These are phyloP conservation scores for Drosophila guanche DNA, from an alignment of 1,140 invertebrate genomes.

Conservation along the genomic window DNA sequence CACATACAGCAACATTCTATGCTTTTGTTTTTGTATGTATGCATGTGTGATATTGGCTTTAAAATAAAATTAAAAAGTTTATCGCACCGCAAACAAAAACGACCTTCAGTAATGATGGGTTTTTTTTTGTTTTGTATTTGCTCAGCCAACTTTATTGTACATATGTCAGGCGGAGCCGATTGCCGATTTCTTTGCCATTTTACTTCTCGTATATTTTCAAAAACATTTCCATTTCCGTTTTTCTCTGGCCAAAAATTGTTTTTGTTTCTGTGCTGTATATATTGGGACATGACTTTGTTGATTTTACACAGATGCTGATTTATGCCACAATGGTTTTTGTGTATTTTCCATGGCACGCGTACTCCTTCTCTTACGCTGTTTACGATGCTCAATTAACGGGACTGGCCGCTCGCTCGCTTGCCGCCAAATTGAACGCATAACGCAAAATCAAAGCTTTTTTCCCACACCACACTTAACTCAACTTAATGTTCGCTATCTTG, in stretches of 20 bases:
- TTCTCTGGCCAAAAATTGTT: constrained; percentile 6
- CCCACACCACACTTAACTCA: neutral
- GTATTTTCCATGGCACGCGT: too few relatives aligned
- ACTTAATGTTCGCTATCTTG: neutral
- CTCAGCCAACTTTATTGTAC: constrained; percentile 43
- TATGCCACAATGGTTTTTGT: too few relatives aligned
- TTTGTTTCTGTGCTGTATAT: constrained; percentile 2
- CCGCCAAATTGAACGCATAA: too few relatives aligned
- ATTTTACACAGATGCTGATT: too few relatives aligned
- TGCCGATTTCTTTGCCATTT: constrained; percentile 39
- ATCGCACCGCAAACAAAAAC: constrained; percentile 71
- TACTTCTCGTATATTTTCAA: constrained; percentile 22
- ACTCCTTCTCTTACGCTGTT: too few relatives aligned
- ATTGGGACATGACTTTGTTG: too few relatives aligned
- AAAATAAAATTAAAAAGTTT: constrained; percentile 41
- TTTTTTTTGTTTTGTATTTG: constrained; percentile 42
- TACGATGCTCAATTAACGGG: neutral
- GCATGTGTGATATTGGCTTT: constrained; percentile 60
- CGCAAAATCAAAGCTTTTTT: too few relatives aligned
- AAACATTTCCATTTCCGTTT: constrained; percentile 23
- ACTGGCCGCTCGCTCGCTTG: too few relatives aligned
- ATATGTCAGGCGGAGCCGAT: constrained; percentile 27
- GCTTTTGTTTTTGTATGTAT: neutral
- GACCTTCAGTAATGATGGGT: constrained; percentile 62
- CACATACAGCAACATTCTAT: constrained; percentile 13